Evolutionary conservation across 1,140 invertebrate species (phyloP).

Genomic region (Drosophila repletoides): DNA sequence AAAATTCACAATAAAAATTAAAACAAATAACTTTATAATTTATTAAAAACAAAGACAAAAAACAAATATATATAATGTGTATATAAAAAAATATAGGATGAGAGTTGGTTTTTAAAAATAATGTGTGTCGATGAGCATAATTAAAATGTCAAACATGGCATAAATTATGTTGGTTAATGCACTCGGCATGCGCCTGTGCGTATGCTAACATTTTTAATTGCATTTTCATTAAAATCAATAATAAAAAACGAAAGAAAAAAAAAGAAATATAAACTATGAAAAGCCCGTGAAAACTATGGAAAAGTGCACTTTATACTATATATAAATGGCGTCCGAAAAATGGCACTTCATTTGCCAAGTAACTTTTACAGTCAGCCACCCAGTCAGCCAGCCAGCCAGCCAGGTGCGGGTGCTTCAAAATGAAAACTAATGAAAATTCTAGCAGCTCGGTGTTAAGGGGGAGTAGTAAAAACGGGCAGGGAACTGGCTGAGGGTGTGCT

Average conservation of each 20-base stretch:
- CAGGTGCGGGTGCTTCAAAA: slow-evolving; percentile 49
- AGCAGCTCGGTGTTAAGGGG: slow-evolving; percentile 13
- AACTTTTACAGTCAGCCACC: slow-evolving; percentile 60
- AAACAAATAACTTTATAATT: slow-evolving; percentile 57
- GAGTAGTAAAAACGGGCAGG: background rate
- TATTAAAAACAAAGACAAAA: slow-evolving; percentile 40
- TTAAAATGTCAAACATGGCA: slow-evolving; percentile 66
- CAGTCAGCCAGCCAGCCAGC: slow-evolving; percentile 44
- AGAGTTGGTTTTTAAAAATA: slow-evolving; percentile 47
- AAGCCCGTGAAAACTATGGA: slow-evolving; percentile 15
- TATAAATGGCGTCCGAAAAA: slow-evolving; percentile 40
- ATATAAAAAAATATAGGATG: slow-evolving; percentile 25
- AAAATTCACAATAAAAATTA: slow-evolving; percentile 23
- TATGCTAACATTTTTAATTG: slow-evolving; percentile 74
- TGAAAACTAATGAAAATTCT: slow-evolving; percentile 72
- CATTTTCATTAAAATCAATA: slow-evolving; percentile 78
- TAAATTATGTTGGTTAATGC: slow-evolving; percentile 72
- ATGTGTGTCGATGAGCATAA: slow-evolving; percentile 22
- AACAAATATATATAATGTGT: too few relatives aligned
- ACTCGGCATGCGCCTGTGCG: slow-evolving; percentile 25
- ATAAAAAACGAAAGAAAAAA: too few relatives aligned
- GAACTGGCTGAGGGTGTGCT: background rate
- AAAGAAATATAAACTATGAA: too few relatives aligned
- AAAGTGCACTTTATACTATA: slow-evolving; percentile 35
- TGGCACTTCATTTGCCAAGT: slow-evolving; percentile 68